A percentile compares a stretch with the other conserved stretches of the same genome.
These are phyloP conservation scores for Oxystoma pomonae DNA, from an alignment of 2,888 invertebrate species.

Conservation along the genomic window DNA sequence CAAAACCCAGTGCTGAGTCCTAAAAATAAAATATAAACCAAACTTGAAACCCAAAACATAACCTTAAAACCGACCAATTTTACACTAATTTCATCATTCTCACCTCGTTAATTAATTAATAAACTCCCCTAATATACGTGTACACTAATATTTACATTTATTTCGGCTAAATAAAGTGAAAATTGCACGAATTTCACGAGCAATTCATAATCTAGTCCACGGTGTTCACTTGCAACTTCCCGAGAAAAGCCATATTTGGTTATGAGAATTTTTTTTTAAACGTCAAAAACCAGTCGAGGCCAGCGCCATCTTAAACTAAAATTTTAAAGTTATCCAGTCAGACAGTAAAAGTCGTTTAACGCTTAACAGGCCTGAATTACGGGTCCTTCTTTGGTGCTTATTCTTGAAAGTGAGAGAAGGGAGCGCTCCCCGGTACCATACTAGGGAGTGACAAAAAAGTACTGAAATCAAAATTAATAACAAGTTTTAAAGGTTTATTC, in stretches of 20 bases:
- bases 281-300: slow-evolving; percentile 37
- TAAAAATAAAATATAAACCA: background rate
- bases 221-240: slow-evolving; percentile 32
- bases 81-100: slow-evolving; percentile 20
- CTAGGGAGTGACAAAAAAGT: no score
- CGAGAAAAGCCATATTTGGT: slow-evolving; percentile 49
- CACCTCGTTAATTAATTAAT: slow-evolving; percentile 24
- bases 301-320: no score
- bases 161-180: slow-evolving; percentile 21
- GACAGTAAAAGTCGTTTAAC: no score
- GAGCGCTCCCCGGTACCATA: no score
- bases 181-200: slow-evolving; percentile 30
- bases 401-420: no score
- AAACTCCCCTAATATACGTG: slow-evolving; percentile 4
- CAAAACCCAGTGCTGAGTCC: background rate
- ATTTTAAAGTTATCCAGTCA: no score
- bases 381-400: no score
- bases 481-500: no score
- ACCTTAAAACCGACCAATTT: slow-evolving; percentile 35
- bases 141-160: slow-evolving; percentile 19
- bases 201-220: slow-evolving; percentile 42
- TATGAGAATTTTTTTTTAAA: slow-evolving; percentile 47
- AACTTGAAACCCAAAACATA: slow-evolving; percentile 28
- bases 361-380: no score
- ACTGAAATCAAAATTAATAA: no score